Conservation (phyloP, 2,113 vertebrate species). For the Cariama cristata region DNA sequence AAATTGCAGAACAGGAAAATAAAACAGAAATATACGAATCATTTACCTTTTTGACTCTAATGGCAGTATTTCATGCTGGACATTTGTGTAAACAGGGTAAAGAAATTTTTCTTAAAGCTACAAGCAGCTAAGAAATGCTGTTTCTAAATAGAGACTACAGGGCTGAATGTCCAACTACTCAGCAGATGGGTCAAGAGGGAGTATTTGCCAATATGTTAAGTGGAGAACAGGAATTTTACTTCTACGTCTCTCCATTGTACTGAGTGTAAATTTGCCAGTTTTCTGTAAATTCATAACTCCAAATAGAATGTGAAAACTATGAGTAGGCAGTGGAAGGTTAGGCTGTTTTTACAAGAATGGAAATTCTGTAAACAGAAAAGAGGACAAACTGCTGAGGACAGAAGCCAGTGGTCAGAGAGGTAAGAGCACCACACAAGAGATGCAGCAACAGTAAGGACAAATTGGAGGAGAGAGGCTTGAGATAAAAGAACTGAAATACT, state of each 20-base stretch:
- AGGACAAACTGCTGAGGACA: background rate
- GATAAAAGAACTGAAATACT: background rate
- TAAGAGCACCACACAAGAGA: background rate
- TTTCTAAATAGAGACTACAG: background rate
- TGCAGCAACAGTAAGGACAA: background rate
- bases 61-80: background rate
- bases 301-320: background rate
- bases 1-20: conserved; percentile 10
- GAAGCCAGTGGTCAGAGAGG: background rate
- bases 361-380: background rate
- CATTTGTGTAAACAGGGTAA: background rate
- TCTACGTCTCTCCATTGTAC: background rate
- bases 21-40: background rate
- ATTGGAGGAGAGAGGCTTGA: background rate
- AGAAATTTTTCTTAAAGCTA: background rate
- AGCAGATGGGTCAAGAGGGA: background rate
- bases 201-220: background rate
- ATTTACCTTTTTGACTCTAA: background rate
- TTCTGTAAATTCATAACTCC: background rate
- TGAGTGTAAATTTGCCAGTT: background rate
- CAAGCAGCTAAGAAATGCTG: background rate
- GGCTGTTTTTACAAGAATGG: background rate
- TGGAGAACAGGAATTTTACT: background rate
- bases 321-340: background rate
- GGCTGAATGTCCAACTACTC: background rate